Base-by-base conservation (phyloP, 1,140 invertebrate species). In the Grapholita molesta region DNA sequence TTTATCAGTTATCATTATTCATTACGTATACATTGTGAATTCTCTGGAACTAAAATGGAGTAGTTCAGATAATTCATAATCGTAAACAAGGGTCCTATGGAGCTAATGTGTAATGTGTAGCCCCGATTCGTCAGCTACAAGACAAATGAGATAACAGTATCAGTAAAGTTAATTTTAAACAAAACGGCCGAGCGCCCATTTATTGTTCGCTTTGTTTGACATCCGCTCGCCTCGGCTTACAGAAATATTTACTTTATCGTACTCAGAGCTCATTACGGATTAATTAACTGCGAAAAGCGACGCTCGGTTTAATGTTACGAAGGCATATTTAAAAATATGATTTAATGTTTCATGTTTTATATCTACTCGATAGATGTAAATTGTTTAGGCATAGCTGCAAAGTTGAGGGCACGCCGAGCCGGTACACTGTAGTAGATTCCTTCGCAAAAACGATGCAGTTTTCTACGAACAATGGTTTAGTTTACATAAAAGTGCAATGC, bases 381-480 rank as follows among this genome's bases (percentile, higher is more conserved):
- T 57, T 57, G 24, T 57, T 57, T 25, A 57, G 24, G 11, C 28
- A 28, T 30, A 11, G 28, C 11, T 28, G 53, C 12, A 25, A 57
- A 57, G 53, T 57, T 57, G 53, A 28, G 53, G 66, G 33, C 71
- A 65, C 71, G 67, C 67, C 67, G 68, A 67, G 71, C 71, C 52
- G 18, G 55, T 33, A 66, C 25, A 57, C 53, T 57, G 53, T 25
- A 57, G 11, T 57, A 57, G 53, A 55, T 23, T 48, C 25, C 12
- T 64, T 69, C 53, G 3, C 24, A 25, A 38, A 66, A 71, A 68
- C 57, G 38, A 55, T 64, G 53, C 70, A 68, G 48, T 67, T 72
- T 52, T 65, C 25, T n/a, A 66, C 75, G 67, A 79, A 83, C 80
- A 83, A 83, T 83, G 73, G 79, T 74, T 78, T 79, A 79, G 75